Percentiles rank a stretch among this genome's conserved stretches.
phyloP scores from a whole-genome alignment of 1,140 invertebrate species.

The Asobara japonica region DNA sequence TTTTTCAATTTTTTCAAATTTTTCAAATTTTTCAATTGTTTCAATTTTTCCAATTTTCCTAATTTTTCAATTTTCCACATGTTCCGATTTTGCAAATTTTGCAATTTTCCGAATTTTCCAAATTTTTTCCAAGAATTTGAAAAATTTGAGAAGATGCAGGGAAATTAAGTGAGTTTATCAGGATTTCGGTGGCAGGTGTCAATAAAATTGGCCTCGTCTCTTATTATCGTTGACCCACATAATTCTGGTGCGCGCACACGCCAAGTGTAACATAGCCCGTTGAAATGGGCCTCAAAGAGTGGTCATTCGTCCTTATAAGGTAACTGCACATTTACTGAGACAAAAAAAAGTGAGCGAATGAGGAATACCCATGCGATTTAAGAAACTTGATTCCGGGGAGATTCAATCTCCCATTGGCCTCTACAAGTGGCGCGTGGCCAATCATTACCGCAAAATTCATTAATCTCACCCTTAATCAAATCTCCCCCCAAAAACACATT shows the following conservation, averaged over 20 bases:
- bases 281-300: neutral
- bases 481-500: too few species aligned
- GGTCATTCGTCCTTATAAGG: slow-evolving; percentile 15
- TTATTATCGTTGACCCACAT: slow-evolving; percentile 11
- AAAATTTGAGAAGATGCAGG: too few species aligned
- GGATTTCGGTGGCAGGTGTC: slow-evolving; percentile 8
- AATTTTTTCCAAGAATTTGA: too few species aligned
- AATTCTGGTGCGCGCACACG: neutral
- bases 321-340: neutral
- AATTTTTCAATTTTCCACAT: too few species aligned
- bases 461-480: too few species aligned
- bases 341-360: neutral
- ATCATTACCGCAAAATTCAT: too few species aligned
- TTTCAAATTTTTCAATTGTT: too few species aligned
- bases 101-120: too few species aligned
- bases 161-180: slow-evolving; percentile 3
- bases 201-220: slow-evolving; percentile 6
- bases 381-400: neutral
- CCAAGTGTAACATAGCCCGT: slow-evolving; percentile 15
- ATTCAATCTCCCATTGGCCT: neutral
- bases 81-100: too few species aligned
- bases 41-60: too few species aligned
- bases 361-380: neutral
- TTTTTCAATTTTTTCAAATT: too few species aligned
- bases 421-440: too few species aligned